Conservation (phyloP, 2,888 invertebrate genomes). For the Orthonevra nobilis region DNA sequence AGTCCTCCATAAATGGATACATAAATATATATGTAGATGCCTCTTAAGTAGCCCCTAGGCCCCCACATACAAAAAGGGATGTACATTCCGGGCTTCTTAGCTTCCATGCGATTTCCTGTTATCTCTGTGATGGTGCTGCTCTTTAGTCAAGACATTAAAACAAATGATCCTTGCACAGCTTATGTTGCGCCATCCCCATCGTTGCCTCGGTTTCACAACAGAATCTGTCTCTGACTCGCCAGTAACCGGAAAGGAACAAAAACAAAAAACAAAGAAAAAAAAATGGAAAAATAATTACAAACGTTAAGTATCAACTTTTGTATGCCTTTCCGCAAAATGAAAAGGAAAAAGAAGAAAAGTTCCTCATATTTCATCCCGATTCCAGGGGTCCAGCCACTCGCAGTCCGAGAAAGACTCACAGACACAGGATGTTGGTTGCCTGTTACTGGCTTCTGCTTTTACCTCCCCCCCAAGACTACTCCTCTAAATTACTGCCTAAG, state of each 20-base stretch:
- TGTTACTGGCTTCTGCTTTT: slow-evolving; percentile 3
- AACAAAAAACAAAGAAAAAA: too few species aligned
- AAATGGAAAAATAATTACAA: slow-evolving; percentile 60
- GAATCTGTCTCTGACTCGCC: too few species aligned
- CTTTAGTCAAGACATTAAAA: slow-evolving; percentile 37
- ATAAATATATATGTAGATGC: not conserved
- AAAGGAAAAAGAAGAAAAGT: slow-evolving; percentile 4
- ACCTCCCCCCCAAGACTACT: slow-evolving; percentile 23
- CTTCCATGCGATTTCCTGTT: slow-evolving; percentile 29
- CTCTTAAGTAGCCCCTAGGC: slow-evolving; percentile 36
- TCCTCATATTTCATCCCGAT: slow-evolving; percentile 34
- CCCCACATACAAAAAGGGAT: not conserved
- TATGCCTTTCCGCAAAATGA: slow-evolving; percentile 57
- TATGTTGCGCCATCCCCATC: not conserved
- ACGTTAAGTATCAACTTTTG: slow-evolving; percentile 66
- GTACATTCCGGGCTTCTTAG: not conserved
- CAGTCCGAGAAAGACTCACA: not conserved
- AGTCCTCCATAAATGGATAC: slow-evolving; percentile 27
- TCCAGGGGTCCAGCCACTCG: slow-evolving; percentile 3
- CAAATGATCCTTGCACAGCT: slow-evolving; percentile 54
- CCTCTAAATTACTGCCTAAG: slow-evolving; percentile 61
- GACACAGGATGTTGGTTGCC: slow-evolving; percentile 36
- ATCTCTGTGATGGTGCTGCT: not conserved
- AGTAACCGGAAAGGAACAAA: not conserved
- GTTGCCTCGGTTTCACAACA: not conserved